Percentiles rank a stretch among this genome's conserved stretches.
Evolutionary conservation across 1,140 invertebrate genomes (phyloP).

Genomic region (Zaprionus gabonicus): DNA sequence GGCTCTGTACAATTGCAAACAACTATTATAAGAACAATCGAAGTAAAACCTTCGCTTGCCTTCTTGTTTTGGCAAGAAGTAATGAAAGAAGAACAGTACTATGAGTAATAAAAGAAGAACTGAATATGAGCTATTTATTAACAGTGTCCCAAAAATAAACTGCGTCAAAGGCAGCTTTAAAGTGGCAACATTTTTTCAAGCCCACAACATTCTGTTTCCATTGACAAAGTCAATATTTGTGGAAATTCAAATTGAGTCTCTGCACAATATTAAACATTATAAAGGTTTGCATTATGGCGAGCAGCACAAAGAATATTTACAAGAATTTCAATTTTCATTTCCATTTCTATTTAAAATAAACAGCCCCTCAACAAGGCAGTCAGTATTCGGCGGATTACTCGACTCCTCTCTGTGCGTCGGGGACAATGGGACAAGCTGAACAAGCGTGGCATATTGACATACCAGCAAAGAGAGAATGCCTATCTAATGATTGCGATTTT

Average conservation of each 20-base stretch:
- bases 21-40: too few relatives aligned
- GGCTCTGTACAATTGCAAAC: too few relatives aligned
- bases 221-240: background rate
- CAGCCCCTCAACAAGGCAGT: background rate
- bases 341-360: background rate
- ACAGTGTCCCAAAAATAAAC: background rate
- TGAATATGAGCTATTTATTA: background rate
- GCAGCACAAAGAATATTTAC: background rate
- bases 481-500: conserved; percentile 62
- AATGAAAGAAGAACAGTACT: too few relatives aligned
- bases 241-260: background rate
- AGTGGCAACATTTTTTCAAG: background rate
- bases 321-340: background rate
- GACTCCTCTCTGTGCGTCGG: background rate
- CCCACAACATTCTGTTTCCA: background rate
- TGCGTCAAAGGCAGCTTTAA: background rate
- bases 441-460: conserved; percentile 24
- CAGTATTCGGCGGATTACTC: background rate
- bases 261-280: background rate
- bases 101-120: too few relatives aligned
- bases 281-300: background rate
- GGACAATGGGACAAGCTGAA: conserved; percentile 15
- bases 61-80: too few relatives aligned
- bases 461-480: conserved; percentile 35
- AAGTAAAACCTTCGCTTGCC: too few relatives aligned